Evolutionary conservation across 2,888 invertebrate species (phyloP).

Genomic region (Dynastes grantii): DNA sequence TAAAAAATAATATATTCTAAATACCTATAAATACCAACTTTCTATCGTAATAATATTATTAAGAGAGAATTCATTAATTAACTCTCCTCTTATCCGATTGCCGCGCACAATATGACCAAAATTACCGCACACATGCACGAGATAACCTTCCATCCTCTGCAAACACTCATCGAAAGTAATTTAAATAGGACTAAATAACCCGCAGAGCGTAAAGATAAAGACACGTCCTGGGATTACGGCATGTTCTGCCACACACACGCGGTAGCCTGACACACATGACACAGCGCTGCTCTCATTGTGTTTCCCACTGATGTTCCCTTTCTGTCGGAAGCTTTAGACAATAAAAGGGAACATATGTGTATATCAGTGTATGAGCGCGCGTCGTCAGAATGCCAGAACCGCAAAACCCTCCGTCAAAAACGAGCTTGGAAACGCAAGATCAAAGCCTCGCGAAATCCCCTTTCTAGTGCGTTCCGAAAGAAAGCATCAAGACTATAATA

Average conservation of each 20-base stretch:
- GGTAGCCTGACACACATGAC: slow-evolving; percentile 12
- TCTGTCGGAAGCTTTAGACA: slow-evolving; percentile 11
- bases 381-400: slow-evolving; percentile 9
- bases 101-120: background rate
- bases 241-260: background rate
- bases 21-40: too few relatives aligned
- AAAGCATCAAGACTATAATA: too few relatives aligned
- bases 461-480: too few relatives aligned
- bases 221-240: slow-evolving; percentile 3
- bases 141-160: slow-evolving; percentile 39
- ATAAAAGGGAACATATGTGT: slow-evolving; percentile 27
- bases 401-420: slow-evolving; percentile 11
- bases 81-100: background rate
- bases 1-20: too few relatives aligned
- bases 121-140: background rate
- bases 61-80: too few relatives aligned
- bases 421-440: background rate
- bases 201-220: slow-evolving; percentile 41
- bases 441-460: background rate
- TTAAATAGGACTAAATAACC: slow-evolving; percentile 30
- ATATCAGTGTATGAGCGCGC: background rate
- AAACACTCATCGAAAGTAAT: slow-evolving; percentile 37
- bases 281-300: background rate
- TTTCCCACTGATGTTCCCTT: slow-evolving; percentile 2
- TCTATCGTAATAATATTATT: too few relatives aligned